A percentile compares a stretch with the other conserved stretches of the same genome.
Evolutionary conservation across 2,888 invertebrate genomes (phyloP).

Genomic region (Argyresthia albistria): DNA sequence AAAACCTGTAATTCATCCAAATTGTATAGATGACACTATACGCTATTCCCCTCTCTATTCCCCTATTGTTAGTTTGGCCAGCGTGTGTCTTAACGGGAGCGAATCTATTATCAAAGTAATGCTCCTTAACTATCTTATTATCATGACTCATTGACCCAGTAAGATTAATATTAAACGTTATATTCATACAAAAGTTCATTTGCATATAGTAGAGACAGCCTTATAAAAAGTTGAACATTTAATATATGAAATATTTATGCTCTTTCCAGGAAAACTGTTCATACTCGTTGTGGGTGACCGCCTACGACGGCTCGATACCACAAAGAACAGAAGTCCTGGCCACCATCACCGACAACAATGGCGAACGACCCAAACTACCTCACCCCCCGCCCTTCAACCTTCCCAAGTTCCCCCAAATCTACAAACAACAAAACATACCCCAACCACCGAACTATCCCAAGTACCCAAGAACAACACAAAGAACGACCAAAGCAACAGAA

Average conservation of each 20-base stretch:
- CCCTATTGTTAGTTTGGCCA: too few relatives aligned
- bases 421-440: slow-evolving; percentile 11
- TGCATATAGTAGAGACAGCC: too few relatives aligned
- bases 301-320: slow-evolving; percentile 48
- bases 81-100: too few relatives aligned
- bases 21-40: too few relatives aligned
- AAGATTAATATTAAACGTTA: too few relatives aligned
- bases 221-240: background rate
- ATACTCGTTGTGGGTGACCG: slow-evolving; percentile 58
- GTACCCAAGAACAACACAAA: slow-evolving; percentile 30
- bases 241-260: background rate
- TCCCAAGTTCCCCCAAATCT: slow-evolving; percentile 18
- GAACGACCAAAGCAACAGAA: slow-evolving; percentile 41
- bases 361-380: slow-evolving; percentile 32
- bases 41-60: too few relatives aligned
- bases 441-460: slow-evolving; percentile 20
- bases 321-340: slow-evolving; percentile 54
- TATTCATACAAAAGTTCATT: too few relatives aligned
- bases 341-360: slow-evolving; percentile 42
- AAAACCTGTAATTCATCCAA: too few relatives aligned
- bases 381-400: slow-evolving; percentile 36
- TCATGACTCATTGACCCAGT: too few relatives aligned
- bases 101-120: too few relatives aligned
- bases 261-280: slow-evolving; percentile 52
- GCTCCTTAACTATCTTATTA: too few relatives aligned